Conservation (phyloP, 2,113 vertebrate species). For the western clawed frog (Xenopus tropicalis) region UCB_Xtro_10.0 CM004445.2:27439501-27440000, state of each 20-base stretch:
- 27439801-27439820: conserved; percentile 49
- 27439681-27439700: conserved; percentile 56
- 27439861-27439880: conserved; percentile 69
- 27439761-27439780: conserved; percentile 61
- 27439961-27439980: conserved; percentile 50
- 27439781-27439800: conserved; percentile 46
- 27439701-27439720: conserved; percentile 59
- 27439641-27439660: conserved; percentile 48
- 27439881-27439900: conserved; percentile 60
- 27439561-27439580: no score
- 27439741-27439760: conserved; percentile 64
- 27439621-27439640: conserved; percentile 32
- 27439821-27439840: conserved; percentile 63
- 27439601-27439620: neutral
- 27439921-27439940: conserved; percentile 65
- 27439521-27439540: neutral
- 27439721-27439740: conserved; percentile 70
- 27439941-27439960: conserved; percentile 48
- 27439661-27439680: conserved; percentile 44
- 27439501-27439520: no score
- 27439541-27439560: neutral
- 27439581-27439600: neutral
- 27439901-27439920: conserved; percentile 67
- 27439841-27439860: conserved; percentile 54
- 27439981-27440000: conserved; percentile 28